phyloP scores from a whole-genome alignment of 1,140 invertebrate genomes.

The Homalodisca vitripennis region DNA sequence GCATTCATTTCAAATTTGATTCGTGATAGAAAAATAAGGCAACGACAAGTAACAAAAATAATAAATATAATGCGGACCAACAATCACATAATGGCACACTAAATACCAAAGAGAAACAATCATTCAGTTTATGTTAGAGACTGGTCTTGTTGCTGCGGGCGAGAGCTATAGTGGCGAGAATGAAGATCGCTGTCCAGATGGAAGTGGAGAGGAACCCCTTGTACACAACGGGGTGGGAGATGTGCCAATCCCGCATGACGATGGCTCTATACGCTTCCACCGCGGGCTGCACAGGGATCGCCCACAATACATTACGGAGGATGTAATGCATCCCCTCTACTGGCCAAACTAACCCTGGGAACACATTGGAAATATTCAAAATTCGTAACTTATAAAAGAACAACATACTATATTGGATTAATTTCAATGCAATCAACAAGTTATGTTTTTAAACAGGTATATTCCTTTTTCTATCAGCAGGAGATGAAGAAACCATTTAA shows the following conservation, averaged over 20 bases:
- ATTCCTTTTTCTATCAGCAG: too few relatives aligned
- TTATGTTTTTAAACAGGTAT: too few relatives aligned
- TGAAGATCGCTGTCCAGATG: slow-evolving; percentile 54
- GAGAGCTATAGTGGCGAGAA: slow-evolving; percentile 39
- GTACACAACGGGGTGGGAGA: slow-evolving; percentile 53
- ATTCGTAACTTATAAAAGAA: too few relatives aligned
- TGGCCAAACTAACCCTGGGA: slow-evolving; percentile 77
- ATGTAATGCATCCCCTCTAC: slow-evolving; percentile 79
- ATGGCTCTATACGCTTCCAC: slow-evolving; percentile 57
- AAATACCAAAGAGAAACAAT: too few relatives aligned
- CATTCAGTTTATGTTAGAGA: slow-evolving; percentile 13
- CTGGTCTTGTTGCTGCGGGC: slow-evolving; percentile 27
- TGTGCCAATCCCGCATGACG: slow-evolving; percentile 54
- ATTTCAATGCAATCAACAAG: too few relatives aligned
- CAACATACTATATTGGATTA: too few relatives aligned
- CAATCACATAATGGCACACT: too few relatives aligned
- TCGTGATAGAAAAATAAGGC: too few relatives aligned
- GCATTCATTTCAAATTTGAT: too few relatives aligned
- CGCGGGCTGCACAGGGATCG: slow-evolving; percentile 57
- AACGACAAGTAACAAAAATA: slow-evolving; percentile 1
- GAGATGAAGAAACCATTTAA: too few relatives aligned
- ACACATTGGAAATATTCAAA: too few relatives aligned
- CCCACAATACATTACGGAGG: slow-evolving; percentile 53
- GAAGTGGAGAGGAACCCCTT: slow-evolving; percentile 54
- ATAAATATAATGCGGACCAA: not conserved